Conservation (phyloP, 2,888 invertebrate genomes). For the Platyscelio sp. region DNA sequence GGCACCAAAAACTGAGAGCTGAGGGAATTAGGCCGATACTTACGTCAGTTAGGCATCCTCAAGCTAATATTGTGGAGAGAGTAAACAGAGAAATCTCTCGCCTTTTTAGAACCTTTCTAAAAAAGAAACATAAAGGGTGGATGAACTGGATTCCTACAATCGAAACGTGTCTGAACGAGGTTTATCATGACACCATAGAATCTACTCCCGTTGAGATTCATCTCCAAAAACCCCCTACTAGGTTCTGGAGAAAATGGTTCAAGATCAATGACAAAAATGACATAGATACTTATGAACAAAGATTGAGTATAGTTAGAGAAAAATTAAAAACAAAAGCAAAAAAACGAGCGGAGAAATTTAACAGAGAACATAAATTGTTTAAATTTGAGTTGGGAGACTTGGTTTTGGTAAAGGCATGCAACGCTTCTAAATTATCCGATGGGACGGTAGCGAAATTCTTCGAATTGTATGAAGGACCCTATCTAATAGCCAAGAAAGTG, state of each 20-base stretch:
- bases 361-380: not conserved
- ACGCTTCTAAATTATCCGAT: not conserved
- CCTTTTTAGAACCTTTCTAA: conserved; percentile 1
- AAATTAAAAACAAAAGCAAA: not conserved
- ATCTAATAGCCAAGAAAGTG: not conserved
- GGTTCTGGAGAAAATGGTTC: not conserved
- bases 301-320: not conserved
- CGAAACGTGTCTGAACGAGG: not conserved
- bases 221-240: not conserved
- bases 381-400: not conserved
- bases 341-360: not conserved
- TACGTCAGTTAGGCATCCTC: conserved; percentile 9
- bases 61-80: conserved; percentile 3
- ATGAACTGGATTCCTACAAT: not conserved
- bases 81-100: not conserved
- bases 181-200: conserved; percentile 1
- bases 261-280: not conserved
- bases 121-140: not conserved
- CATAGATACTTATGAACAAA: not conserved
- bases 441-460: not conserved
- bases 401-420: not conserved
- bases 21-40: not conserved
- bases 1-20: not conserved
- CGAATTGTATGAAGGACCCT: not conserved
- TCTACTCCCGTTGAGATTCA: conserved; percentile 7